Evolutionary conservation across 2,888 invertebrate genomes (phyloP).

Genomic region (Xestobium rufovillosum): DNA sequence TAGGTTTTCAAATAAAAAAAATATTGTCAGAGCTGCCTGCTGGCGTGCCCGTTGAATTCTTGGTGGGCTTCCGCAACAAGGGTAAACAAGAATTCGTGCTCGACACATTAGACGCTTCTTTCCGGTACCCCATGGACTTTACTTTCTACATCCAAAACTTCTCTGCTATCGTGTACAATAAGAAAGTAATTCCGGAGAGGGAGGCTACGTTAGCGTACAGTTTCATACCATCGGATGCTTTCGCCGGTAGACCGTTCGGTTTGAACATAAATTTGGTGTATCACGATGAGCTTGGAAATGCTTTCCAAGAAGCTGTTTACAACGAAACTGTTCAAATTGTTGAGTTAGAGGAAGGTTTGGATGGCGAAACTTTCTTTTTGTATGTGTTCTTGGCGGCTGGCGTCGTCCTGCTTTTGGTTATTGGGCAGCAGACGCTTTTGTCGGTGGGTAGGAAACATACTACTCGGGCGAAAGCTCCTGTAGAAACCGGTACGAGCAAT

Average conservation of each 20-base stretch:
- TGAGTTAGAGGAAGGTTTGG: slow-evolving; percentile 93
- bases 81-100: slow-evolving; percentile 86
- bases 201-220: slow-evolving; percentile 94
- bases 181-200: slow-evolving; percentile 79
- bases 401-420: slow-evolving; percentile 76
- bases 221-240: slow-evolving; percentile 93
- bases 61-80: slow-evolving; percentile 94
- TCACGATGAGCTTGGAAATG: slow-evolving; percentile 64
- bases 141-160: slow-evolving; percentile 98
- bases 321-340: slow-evolving; percentile 95
- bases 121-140: slow-evolving; percentile 98
- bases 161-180: slow-evolving; percentile 80
- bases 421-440: slow-evolving; percentile 81
- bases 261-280: slow-evolving; percentile 88
- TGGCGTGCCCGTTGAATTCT: slow-evolving; percentile 85
- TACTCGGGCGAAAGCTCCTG: slow-evolving; percentile 49
- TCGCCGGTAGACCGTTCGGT: slow-evolving; percentile 94
- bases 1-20: slow-evolving; percentile 1
- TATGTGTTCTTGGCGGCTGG: slow-evolving; percentile 92
- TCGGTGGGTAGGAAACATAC: slow-evolving; percentile 72
- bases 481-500: slow-evolving; percentile 88
- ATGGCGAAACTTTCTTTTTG: slow-evolving; percentile 97
- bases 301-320: slow-evolving; percentile 84
- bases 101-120: slow-evolving; percentile 92
- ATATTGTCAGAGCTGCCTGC: slow-evolving; percentile 86